Base-by-base conservation (phyloP, 2,888 invertebrate genomes). In the Rutpela maculata region DNA sequence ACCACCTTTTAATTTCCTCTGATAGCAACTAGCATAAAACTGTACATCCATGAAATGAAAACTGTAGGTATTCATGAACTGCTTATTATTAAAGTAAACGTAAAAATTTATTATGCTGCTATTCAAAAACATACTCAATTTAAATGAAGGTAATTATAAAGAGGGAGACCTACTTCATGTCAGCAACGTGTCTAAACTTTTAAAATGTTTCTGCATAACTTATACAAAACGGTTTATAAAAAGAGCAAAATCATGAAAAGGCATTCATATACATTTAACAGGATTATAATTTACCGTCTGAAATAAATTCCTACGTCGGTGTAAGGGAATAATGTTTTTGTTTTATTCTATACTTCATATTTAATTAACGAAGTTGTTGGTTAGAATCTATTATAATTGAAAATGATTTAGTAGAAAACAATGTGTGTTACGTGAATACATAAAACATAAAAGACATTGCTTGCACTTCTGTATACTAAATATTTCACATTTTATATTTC, bases 191-290 rank as follows among this genome's bases (percentile, higher is more conserved):
- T 62, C 62, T 31, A 56, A 77, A 77, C 71, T 77, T 71, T 66
- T 70, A 63, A 73, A 77, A 75, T 63, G 71, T 77, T 71, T 70
- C 62, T 67, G 71, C 60, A 63, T 62, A 70, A 68, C 77, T 77
- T 70, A 77, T 75, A 74, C 73, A 43, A 55, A 67, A 78, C 66
- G 67, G 60, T 78, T 78, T 65, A 68, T 73, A 75, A 73, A 78
- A 78, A 55, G 31, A 35, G 76, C 66, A 17, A 62, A 69, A 73
- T 76, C 73, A 76, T 74, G 78, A 74, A 76, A 74, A 62, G 68
- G 57, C 69, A 72, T 78, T 78, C 76, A 76, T 78, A 78, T 74
- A 78, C 72, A 76, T 76, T 78, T 78, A 76, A 78, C 74, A 65
- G 67, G 76, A 78, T 78, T 78, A 62, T 26, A 18, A 7, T 31